Evolutionary conservation across 2,888 invertebrate species (phyloP), one percentile per base, ranked within the genome.

Genomic region (Exephanes ischioxanthus): DNA sequence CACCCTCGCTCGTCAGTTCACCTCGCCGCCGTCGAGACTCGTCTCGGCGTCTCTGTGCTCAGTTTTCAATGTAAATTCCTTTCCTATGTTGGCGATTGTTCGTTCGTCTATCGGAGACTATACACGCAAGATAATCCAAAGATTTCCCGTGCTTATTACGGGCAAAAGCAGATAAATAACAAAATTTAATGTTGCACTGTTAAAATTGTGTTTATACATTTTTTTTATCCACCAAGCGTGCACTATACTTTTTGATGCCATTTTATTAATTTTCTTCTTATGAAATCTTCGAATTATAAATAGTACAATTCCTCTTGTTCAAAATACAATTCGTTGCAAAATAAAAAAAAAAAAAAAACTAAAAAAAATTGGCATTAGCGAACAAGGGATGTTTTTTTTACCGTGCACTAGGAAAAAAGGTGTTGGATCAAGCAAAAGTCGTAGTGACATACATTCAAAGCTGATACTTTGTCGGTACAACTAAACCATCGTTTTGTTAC

Each of bases 1-100:
- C 83, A 83, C 84, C 80, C 82, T 83, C 68, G 67, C 68, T 48
- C 45, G 45, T 16, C 45, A 33, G 41, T 63, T 66, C 45, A 58
- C 75, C 61, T 55, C 63, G 3, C 11, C 70, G 16, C 5, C 45
- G 45, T 19, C 63, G n/a, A 76, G 80, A 16, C 48, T 45, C 55
- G 75, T 76, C 73, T 19, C 48, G 63, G 45, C 68, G 45, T 63
- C 67, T 53, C 26, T 9, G 3, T n/a, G n/a, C 30, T 26, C 53
- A 9, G 7, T 66, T 63, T 45, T n/a, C 61, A 11, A 67, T 41
- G 19, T 45, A 67, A 37, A 22, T 41, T 19, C 16, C 67, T 41
- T 5, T 37, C 37, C 9, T 1, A 6, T 16, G 63, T 5, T 67
- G 7, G 11, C 14, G 3, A 33, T 53, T 53, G 4, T 53, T 16